phyloP scores from a whole-genome alignment of 2,113 vertebrate genomes.

The Urocolius indicus region DNA sequence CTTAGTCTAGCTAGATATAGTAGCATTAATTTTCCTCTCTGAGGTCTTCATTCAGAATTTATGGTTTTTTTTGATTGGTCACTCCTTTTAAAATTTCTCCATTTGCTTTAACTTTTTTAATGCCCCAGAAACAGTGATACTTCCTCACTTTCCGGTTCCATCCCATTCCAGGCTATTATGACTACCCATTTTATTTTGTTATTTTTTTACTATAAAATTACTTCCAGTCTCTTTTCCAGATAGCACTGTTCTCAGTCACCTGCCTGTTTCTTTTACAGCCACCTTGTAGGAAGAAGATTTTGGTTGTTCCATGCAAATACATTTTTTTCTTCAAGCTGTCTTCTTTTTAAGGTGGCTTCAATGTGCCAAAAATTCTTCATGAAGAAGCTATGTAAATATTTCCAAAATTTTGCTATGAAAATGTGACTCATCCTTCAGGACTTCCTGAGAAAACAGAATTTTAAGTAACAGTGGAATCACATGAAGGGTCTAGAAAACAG shows the following conservation, averaged over 20 bases:
- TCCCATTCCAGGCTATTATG: neutral
- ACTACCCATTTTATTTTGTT: neutral
- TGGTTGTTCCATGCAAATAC: neutral
- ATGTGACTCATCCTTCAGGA: neutral
- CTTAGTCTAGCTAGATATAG: neutral
- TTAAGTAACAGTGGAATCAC: neutral
- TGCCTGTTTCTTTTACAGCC: neutral
- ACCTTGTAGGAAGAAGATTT: neutral
- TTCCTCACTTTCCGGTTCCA: neutral
- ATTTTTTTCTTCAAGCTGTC: neutral
- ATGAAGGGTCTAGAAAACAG: neutral
- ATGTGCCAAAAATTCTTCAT: neutral
- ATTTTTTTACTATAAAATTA: neutral
- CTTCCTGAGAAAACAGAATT: neutral
- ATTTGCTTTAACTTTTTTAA: neutral
- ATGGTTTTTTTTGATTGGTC: neutral
- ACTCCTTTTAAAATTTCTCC: neutral
- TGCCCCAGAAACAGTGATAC: neutral
- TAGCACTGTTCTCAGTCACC: neutral
- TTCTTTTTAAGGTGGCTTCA: neutral
- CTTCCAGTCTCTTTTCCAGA: neutral
- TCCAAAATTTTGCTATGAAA: neutral
- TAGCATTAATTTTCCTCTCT: neutral
- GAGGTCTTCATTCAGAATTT: neutral
- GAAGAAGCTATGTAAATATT: neutral